phyloP scores from a whole-genome alignment of 2,113 vertebrate genomes.

The Plecotus auritus region DNA sequence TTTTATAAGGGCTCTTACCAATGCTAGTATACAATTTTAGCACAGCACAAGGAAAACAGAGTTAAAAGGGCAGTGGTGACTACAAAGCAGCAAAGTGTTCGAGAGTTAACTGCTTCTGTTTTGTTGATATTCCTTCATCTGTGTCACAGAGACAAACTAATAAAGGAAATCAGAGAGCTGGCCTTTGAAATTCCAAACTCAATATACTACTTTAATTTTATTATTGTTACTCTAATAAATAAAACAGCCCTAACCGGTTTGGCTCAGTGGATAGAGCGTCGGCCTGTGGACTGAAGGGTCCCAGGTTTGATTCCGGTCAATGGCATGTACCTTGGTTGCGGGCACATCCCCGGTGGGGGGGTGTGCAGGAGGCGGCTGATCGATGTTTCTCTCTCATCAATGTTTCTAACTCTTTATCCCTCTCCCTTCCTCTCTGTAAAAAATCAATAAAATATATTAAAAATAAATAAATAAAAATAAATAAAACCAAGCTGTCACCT shows the following conservation, averaged over 20 bases:
- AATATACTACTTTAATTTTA: background rate
- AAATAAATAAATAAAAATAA: conserved; percentile 56
- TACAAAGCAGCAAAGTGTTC: background rate
- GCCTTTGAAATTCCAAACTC: conserved; percentile 38
- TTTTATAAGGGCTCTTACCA: conserved; percentile 63
- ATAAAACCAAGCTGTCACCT: conserved; percentile 62
- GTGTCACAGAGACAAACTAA: background rate
- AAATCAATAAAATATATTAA: no score
- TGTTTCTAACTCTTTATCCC: no score
- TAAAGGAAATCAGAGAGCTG: conserved; percentile 6
- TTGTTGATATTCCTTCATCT: background rate
- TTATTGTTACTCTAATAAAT: conserved; percentile 45
- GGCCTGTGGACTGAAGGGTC: no score
- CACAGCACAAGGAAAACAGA: background rate
- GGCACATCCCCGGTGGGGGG: no score
- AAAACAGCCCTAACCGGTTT: no score
- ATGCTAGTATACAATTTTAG: conserved; percentile 41
- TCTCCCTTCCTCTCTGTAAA: no score
- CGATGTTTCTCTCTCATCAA: no score
- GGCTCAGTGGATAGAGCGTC: no score
- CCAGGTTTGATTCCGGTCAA: no score
- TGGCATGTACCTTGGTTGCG: no score
- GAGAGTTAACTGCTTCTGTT: background rate
- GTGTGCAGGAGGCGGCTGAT: no score
- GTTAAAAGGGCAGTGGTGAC: background rate